Conservation (phyloP, 2,113 vertebrate genomes). For the Alectura lathami region DNA sequence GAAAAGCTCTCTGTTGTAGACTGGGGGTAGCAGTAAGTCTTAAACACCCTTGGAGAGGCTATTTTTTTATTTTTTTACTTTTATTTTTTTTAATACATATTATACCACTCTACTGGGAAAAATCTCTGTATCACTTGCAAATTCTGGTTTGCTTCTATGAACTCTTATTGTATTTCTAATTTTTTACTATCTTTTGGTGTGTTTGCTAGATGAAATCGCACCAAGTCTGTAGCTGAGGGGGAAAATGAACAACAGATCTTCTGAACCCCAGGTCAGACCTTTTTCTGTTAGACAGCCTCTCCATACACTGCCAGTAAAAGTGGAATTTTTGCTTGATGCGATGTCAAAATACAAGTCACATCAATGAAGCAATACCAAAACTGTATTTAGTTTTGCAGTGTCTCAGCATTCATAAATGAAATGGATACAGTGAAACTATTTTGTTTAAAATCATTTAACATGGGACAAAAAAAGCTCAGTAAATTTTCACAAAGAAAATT, state of each 20-base stretch:
- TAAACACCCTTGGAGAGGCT: neutral
- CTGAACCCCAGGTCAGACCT: conserved; percentile 6
- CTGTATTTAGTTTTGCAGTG: neutral
- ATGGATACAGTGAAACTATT: neutral
- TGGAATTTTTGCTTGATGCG: neutral
- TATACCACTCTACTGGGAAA: neutral
- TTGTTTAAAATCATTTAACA: neutral
- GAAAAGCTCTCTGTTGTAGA: neutral
- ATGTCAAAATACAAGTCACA: conserved; percentile 18
- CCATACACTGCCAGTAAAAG: neutral
- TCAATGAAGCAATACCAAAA: neutral
- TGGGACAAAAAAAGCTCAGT: neutral
- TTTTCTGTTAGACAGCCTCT: neutral
- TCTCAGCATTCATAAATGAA: neutral
- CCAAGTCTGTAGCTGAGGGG: neutral
- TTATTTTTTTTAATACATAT: neutral
- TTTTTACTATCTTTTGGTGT: neutral
- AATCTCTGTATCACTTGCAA: neutral
- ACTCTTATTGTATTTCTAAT: neutral
- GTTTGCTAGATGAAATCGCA: conserved; percentile 6
- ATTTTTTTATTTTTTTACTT: too few species aligned
- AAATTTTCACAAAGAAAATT: neutral
- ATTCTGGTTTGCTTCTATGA: neutral
- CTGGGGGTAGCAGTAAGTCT: neutral
- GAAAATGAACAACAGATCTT: conserved; percentile 2